Conservation (phyloP, 2,113 vertebrate species). For the Amphiprion ocellaris region DNA sequence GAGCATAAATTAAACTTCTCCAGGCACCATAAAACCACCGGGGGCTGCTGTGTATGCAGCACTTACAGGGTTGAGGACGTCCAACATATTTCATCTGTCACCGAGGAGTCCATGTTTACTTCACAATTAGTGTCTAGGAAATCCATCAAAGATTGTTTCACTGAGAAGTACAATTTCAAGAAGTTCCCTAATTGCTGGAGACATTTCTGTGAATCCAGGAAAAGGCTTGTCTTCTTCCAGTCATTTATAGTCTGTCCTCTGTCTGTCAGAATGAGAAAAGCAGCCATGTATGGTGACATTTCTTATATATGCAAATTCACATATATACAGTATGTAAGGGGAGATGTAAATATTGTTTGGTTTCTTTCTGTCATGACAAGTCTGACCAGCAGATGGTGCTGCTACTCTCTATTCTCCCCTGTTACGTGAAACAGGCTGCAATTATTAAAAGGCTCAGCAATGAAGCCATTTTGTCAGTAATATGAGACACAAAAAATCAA, state of each 20-base stretch:
- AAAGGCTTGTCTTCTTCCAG: neutral
- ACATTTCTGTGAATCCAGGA: conserved; percentile 4
- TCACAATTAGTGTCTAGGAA: conserved; percentile 8
- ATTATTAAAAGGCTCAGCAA: conserved; percentile 34
- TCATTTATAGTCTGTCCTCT: neutral
- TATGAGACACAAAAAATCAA: neutral
- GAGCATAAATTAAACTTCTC: no score
- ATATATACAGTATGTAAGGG: neutral
- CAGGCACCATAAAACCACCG: no score
- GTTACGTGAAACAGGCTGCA: neutral
- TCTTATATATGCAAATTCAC: no score
- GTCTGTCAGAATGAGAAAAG: no score
- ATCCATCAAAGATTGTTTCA: neutral
- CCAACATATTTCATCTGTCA: neutral
- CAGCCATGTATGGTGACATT: no score
- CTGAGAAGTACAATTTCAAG: neutral
- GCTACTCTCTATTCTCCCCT: conserved; percentile 29
- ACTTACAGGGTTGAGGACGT: neutral
- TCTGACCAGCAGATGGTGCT: conserved; percentile 75
- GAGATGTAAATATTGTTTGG: neutral
- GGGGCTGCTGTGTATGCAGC: no score
- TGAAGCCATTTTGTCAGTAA: conserved; percentile 56
- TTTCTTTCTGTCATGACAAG: neutral
- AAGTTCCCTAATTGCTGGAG: neutral
- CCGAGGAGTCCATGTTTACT: neutral